Evolutionary conservation across 2,888 invertebrate genomes (phyloP).

Genomic region (Machimus atricapillus): DNA sequence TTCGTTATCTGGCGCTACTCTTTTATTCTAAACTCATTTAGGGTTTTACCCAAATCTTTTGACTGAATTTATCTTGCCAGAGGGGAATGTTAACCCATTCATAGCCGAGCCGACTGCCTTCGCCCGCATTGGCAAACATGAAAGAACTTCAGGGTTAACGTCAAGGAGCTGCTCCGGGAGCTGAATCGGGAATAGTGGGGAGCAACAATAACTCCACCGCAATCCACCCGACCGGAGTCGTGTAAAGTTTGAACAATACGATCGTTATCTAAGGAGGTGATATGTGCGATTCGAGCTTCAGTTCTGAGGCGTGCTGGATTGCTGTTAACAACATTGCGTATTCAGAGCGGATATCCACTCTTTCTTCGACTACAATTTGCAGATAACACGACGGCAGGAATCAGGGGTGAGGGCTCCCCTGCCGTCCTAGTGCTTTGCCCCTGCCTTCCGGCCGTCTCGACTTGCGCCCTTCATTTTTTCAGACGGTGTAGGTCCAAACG

Average conservation of each 20-base stretch:
- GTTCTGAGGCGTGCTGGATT: not conserved
- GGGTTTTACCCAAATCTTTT: constrained; percentile 33
- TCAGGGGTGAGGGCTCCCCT: not conserved
- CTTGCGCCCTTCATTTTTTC: constrained; percentile 26
- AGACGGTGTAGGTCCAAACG: not conserved
- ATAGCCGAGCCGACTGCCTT: not conserved
- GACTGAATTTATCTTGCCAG: constrained; percentile 36
- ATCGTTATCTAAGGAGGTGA: constrained; percentile 38
- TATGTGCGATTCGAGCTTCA: constrained; percentile 28
- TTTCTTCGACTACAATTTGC: constrained; percentile 23
- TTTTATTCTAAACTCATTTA: constrained; percentile 39
- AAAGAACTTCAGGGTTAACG: constrained; percentile 19
- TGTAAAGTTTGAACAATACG: constrained; percentile 38
- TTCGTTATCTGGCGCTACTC: constrained; percentile 28
- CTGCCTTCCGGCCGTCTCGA: constrained; percentile 12
- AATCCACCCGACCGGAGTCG: constrained; percentile 24
- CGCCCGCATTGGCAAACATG: not conserved
- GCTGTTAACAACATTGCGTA: constrained; percentile 36
- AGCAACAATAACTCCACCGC: constrained; percentile 27
- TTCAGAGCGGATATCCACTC: constrained; percentile 34
- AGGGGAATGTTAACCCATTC: constrained; percentile 29
- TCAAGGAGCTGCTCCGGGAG: not conserved
- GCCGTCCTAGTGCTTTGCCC: not conserved
- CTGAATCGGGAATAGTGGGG: constrained; percentile 17
- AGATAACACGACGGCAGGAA: constrained; percentile 18